Evolutionary conservation across 2,888 invertebrate genomes (phyloP).

Genomic region (Amphipoea oculea): DNA sequence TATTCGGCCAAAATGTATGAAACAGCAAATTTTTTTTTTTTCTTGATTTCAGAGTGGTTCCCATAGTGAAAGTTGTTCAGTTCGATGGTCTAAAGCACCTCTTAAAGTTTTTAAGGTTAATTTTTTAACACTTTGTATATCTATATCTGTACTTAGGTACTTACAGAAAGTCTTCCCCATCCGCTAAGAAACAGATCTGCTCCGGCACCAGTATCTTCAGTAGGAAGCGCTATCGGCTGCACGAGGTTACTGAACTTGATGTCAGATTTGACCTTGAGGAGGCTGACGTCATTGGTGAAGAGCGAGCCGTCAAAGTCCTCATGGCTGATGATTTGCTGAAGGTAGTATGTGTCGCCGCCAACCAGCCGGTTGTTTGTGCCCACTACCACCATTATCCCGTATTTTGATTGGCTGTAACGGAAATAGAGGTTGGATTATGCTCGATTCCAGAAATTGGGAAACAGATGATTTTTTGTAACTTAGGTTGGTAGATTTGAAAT

Average conservation of each 20-base stretch:
- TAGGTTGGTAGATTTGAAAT: too few relatives aligned
- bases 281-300: constrained; percentile 86
- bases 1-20: too few relatives aligned
- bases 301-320: constrained; percentile 77
- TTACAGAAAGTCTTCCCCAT: constrained; percentile 87
- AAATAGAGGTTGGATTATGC: background rate
- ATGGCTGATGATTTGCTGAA: constrained; percentile 83
- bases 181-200: constrained; percentile 82
- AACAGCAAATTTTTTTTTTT: too few relatives aligned
- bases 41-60: too few relatives aligned
- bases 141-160: constrained; percentile 71
- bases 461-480: background rate
- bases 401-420: constrained; percentile 67
- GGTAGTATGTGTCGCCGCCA: constrained; percentile 83
- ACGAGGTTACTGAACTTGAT: constrained; percentile 80
- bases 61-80: too few relatives aligned
- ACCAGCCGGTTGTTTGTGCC: constrained; percentile 85
- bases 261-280: constrained; percentile 76
- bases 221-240: constrained; percentile 80
- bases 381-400: constrained; percentile 79
- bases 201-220: constrained; percentile 75
- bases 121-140: too few relatives aligned
- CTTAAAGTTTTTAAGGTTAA: too few relatives aligned
- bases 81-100: too few relatives aligned
- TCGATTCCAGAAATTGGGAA: too few relatives aligned